Conservation (phyloP, 1,140 invertebrate species). For the Drosophila nikananu region DNA sequence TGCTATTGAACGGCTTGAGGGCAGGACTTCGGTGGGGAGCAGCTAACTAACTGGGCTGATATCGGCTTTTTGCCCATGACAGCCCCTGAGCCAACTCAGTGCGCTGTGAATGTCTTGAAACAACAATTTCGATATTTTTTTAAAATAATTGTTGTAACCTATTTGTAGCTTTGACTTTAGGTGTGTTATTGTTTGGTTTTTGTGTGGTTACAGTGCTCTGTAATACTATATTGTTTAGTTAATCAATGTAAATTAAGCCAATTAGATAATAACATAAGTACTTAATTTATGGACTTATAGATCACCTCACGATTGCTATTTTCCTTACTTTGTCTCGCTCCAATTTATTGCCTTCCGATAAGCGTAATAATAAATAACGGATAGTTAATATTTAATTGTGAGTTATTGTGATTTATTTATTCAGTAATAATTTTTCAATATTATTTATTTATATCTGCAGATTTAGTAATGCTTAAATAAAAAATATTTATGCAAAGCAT, state of each 20-base stretch:
- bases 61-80: constrained; percentile 38
- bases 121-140: background rate
- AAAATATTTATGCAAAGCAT: background rate
- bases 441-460: background rate
- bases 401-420: background rate
- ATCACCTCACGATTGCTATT: background rate
- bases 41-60: constrained; percentile 43
- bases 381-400: background rate
- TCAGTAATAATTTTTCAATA: background rate
- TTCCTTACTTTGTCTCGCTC: too few relatives aligned
- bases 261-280: background rate
- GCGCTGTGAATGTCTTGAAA: constrained; percentile 26
- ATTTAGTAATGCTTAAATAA: background rate
- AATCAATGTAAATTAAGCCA: background rate
- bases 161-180: background rate
- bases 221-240: background rate
- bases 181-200: too few relatives aligned
- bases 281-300: background rate
- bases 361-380: background rate
- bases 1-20: constrained; percentile 42
- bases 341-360: background rate
- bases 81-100: constrained; percentile 11
- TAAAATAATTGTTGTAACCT: background rate
- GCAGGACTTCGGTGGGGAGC: constrained; percentile 2
- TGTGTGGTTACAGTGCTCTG: too few relatives aligned